Evolutionary conservation across 2,797 vertebrate genomes (phyloP).

Genomic region (Perodicticus potto): DNA sequence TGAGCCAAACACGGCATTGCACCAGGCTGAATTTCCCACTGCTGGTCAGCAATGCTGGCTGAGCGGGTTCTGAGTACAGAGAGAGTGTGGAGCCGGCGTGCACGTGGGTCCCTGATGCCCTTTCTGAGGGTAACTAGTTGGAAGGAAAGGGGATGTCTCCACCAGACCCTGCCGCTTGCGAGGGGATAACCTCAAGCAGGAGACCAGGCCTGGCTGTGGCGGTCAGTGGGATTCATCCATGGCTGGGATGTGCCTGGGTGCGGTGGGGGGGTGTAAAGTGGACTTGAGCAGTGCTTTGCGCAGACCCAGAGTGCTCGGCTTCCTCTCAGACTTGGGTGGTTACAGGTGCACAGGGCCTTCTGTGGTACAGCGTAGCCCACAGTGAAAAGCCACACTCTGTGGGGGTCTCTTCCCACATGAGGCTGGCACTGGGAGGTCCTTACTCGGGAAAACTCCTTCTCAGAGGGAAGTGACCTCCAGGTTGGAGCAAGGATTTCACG

Average conservation of each 20-base stretch:
- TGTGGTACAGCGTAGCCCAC: neutral
- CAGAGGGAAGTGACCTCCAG: neutral
- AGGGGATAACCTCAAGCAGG: rapidly evolving
- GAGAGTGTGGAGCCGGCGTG: neutral
- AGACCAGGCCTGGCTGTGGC: rapidly evolving
- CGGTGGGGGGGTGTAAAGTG: too few species aligned
- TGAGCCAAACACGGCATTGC: neutral
- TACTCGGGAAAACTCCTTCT: neutral
- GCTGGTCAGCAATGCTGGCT: rapidly evolving
- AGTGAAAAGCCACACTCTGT: rapidly evolving
- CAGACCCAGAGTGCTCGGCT: neutral
- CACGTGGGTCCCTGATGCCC: rapidly evolving
- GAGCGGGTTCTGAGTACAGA: too few species aligned
- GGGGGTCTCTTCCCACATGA: neutral
- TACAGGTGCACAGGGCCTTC: rapidly evolving
- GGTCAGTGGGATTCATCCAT: rapidly evolving
- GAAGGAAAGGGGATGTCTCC: neutral
- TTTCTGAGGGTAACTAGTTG: neutral
- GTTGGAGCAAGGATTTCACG: rapidly evolving
- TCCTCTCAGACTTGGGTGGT: neutral
- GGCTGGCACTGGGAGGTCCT: rapidly evolving
- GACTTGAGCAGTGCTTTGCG: neutral
- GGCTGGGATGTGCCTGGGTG: rapidly evolving
- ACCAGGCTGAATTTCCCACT: rapidly evolving
- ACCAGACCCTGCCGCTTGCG: rapidly evolving